Conservation (phyloP, 1,140 invertebrate genomes). For the Arion vulgaris region DNA sequence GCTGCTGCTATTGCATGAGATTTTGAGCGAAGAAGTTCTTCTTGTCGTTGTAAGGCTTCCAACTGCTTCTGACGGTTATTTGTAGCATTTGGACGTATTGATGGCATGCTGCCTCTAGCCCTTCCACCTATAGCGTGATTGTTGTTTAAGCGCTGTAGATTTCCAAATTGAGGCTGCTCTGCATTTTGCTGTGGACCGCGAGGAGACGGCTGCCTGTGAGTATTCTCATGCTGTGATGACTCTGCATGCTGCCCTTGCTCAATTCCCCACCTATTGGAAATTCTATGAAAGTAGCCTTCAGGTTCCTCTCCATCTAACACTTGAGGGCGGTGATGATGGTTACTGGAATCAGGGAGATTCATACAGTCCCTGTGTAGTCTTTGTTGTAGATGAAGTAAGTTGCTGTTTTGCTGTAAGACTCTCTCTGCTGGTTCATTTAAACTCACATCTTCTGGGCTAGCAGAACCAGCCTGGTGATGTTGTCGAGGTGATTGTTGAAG, state of each 20-base stretch:
- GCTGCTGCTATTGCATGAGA: slow-evolving; percentile 49
- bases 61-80: slow-evolving; percentile 77
- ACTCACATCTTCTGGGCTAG: neutral
- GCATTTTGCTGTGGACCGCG: slow-evolving; percentile 25
- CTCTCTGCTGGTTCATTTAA: neutral
- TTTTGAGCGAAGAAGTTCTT: slow-evolving; percentile 74
- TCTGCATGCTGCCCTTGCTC: neutral
- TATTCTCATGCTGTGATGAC: neutral
- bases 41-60: slow-evolving; percentile 78
- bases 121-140: neutral
- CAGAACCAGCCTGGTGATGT: neutral
- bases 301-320: neutral
- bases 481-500: neutral
- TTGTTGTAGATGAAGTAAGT: slow-evolving; percentile 31
- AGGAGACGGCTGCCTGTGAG: neutral
- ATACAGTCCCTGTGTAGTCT: slow-evolving; percentile 26
- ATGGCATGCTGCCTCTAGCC: slow-evolving; percentile 52
- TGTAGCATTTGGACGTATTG: slow-evolving; percentile 70
- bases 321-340: slow-evolving; percentile 24
- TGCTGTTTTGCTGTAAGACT: slow-evolving; percentile 3
- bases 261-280: slow-evolving; percentile 28
- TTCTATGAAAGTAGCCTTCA: slow-evolving; percentile 30
- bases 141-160: slow-evolving; percentile 22
- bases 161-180: neutral
- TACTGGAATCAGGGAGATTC: slow-evolving; percentile 8